Conservation (phyloP, 2,113 vertebrate genomes). For the Coptodon rendalli region DNA sequence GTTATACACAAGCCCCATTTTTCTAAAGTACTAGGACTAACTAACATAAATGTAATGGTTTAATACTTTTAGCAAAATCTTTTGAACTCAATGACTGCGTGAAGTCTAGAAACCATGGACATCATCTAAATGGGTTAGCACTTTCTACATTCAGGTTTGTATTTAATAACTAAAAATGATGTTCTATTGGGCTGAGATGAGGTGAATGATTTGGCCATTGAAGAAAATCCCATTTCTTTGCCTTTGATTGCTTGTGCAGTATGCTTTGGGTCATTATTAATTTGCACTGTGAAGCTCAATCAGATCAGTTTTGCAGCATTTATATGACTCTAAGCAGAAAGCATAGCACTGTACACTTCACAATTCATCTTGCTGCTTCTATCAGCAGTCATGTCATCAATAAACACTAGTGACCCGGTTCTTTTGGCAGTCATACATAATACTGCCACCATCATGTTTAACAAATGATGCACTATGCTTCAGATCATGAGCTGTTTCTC, state of each 20-base stretch:
- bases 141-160: background rate
- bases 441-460: background rate
- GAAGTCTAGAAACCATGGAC: background rate
- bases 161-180: background rate
- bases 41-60: background rate
- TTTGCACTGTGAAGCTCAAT: background rate
- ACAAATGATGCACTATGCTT: background rate
- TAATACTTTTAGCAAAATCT: background rate
- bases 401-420: background rate
- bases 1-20: no score
- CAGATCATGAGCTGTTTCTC: background rate
- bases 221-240: background rate
- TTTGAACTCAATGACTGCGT: background rate
- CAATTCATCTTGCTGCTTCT: background rate
- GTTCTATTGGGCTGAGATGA: background rate
- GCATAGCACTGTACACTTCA: background rate
- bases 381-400: background rate
- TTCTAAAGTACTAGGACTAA: background rate
- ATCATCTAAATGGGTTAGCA: background rate
- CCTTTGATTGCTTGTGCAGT: background rate
- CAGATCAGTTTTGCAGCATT: background rate
- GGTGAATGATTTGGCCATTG: background rate
- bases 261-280: background rate
- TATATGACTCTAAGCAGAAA: background rate
- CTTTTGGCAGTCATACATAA: background rate